These are phyloP conservation scores for Apamea epomidion DNA, from an alignment of 2,888 invertebrate genomes.

Conservation along the genomic window DNA sequence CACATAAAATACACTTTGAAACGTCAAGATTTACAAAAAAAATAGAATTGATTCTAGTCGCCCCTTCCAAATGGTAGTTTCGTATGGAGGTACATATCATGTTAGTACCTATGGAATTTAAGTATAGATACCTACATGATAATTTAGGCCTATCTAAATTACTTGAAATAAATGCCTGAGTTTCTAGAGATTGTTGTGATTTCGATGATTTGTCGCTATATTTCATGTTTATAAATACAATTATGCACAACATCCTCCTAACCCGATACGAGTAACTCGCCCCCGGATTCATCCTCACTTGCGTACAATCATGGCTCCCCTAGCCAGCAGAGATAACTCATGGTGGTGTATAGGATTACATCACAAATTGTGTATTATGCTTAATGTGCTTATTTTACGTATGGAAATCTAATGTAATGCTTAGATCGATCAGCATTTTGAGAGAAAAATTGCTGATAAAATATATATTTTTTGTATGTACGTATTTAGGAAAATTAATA, in stretches of 20 bases:
- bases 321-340: constrained; percentile 67
- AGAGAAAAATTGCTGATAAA: background rate
- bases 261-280: background rate
- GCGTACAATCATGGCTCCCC: constrained; percentile 45
- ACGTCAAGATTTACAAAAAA: too few species aligned
- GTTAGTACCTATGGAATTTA: too few species aligned
- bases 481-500: too few species aligned
- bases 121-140: too few species aligned
- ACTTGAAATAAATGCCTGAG: background rate
- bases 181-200: background rate
- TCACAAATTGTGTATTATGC: constrained; percentile 73
- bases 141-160: too few species aligned
- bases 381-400: constrained; percentile 69
- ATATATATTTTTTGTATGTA: background rate
- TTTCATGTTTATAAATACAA: background rate
- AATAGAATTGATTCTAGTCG: too few species aligned
- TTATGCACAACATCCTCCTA: background rate
- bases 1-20: too few species aligned
- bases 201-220: background rate
- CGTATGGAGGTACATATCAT: too few species aligned
- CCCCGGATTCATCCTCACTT: constrained; percentile 15
- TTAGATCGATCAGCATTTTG: constrained; percentile 26
- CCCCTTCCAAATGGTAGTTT: too few species aligned
- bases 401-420: constrained; percentile 64
- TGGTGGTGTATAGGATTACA: constrained; percentile 82